phyloP scores from a whole-genome alignment of 2,797 vertebrate species.

The Typhlichthys subterraneus region DNA sequence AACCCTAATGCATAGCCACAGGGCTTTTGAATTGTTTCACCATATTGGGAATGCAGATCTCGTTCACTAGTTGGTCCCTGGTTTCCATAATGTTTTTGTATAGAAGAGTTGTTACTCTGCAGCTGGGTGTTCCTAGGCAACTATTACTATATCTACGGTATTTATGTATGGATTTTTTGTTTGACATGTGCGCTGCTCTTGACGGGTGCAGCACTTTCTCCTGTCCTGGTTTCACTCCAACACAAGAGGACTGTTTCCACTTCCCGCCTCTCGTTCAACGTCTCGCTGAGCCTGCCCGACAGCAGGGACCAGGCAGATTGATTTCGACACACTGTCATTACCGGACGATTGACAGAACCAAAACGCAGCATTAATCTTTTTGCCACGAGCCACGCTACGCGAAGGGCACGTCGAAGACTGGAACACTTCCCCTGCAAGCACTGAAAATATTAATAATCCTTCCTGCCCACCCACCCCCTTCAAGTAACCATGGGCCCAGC shows the following conservation, averaged over 20 bases:
- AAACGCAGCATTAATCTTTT: constrained; percentile 42
- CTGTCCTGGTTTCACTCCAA: not conserved
- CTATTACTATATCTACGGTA: not conserved
- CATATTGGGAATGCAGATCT: constrained; percentile 7
- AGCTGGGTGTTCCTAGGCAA: not conserved
- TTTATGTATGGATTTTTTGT: not conserved
- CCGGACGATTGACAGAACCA: constrained; percentile 43
- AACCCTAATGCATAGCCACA: constrained; percentile 8
- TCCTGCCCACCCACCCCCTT: no score
- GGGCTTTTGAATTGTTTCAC: constrained; percentile 7
- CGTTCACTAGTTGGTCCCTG: not conserved
- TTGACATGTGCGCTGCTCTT: not conserved
- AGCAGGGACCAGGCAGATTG: constrained; percentile 19
- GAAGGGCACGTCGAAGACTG: not conserved
- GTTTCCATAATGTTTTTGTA: not conserved
- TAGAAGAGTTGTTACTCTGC: not conserved
- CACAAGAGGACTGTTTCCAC: constrained; percentile 6
- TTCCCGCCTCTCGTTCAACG: not conserved
- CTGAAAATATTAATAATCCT: no score
- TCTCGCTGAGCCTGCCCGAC: no score
- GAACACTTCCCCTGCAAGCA: no score
- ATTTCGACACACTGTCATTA: constrained; percentile 36
- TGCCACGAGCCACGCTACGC: constrained; percentile 24
- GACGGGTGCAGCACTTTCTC: not conserved
- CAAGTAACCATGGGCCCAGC: no score